Conservation (phyloP, 2,888 invertebrate species). For the Oscheius sp. region DNA sequence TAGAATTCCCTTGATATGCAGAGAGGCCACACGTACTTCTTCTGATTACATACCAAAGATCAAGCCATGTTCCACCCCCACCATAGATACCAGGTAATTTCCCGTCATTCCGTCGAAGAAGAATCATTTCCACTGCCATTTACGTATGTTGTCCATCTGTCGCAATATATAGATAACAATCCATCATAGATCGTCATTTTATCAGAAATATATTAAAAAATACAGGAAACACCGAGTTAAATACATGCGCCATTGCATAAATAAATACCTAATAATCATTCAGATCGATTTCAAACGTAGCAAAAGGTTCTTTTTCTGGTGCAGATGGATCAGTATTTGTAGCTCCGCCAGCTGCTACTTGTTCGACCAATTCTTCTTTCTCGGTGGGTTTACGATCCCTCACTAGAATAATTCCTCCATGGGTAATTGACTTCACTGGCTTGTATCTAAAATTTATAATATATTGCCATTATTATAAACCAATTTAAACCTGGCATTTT, state of each 20-base stretch:
- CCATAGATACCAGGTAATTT: too few relatives aligned
- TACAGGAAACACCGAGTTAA: constrained; percentile 13
- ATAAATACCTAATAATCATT: constrained; percentile 41
- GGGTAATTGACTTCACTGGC: constrained; percentile 85
- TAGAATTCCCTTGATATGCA: too few relatives aligned
- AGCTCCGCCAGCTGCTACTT: constrained; percentile 45
- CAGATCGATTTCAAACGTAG: constrained; percentile 54
- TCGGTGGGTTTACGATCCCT: constrained; percentile 84
- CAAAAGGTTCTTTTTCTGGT: constrained; percentile 43
- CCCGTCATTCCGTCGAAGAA: too few relatives aligned
- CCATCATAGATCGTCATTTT: background rate
- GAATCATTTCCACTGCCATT: too few relatives aligned
- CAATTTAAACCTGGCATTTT: constrained; percentile 76
- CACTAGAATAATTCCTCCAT: constrained; percentile 94
- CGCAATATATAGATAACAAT: too few relatives aligned
- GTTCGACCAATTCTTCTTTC: constrained; percentile 66
- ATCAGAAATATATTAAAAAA: constrained; percentile 17
- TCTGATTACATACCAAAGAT: too few relatives aligned
- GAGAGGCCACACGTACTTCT: too few relatives aligned
- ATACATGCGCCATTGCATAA: background rate
- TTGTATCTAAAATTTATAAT: constrained; percentile 77
- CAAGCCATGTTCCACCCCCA: too few relatives aligned
- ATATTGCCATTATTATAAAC: background rate
- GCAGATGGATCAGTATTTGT: constrained; percentile 37
- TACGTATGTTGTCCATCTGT: too few relatives aligned